phyloP scores from a whole-genome alignment of 2,797 vertebrate species.

The Megalops cyprinoides region DNA sequence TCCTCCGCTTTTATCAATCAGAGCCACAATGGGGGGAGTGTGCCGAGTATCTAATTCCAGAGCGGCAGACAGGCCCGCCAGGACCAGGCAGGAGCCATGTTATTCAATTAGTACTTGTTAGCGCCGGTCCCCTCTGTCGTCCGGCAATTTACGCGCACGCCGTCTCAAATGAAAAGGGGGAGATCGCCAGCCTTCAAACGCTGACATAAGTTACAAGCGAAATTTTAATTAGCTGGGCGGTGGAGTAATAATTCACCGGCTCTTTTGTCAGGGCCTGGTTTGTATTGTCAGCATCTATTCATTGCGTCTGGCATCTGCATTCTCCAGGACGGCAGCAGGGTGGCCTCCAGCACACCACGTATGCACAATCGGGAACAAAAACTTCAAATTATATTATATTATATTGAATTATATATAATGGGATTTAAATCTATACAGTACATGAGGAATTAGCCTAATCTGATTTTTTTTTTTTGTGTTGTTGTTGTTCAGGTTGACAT shows the following conservation, averaged over 20 bases:
- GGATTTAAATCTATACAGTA: not conserved
- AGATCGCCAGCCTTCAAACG: slow-evolving; percentile 79
- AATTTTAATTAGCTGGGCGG: slow-evolving; percentile 99
- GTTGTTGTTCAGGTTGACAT: not conserved
- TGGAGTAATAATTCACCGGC: slow-evolving; percentile 90
- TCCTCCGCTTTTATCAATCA: slow-evolving; percentile 95
- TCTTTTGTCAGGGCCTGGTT: slow-evolving; percentile 78
- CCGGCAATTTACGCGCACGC: slow-evolving; percentile 78
- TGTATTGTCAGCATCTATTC: slow-evolving; percentile 72
- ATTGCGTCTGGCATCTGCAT: slow-evolving; percentile 73
- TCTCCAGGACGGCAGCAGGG: slow-evolving; percentile 51
- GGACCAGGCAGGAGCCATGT: slow-evolving; percentile 20
- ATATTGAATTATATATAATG: not conserved
- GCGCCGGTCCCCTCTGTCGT: slow-evolving; percentile 54
- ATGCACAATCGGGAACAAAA: not conserved
- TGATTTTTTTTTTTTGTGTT: not conserved
- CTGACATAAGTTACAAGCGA: slow-evolving; percentile 98
- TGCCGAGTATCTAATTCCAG: slow-evolving; percentile 77
- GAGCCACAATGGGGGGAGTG: slow-evolving; percentile 75
- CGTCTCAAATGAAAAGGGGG: slow-evolving; percentile 73
- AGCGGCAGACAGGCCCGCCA: slow-evolving; percentile 3
- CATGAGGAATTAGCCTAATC: too few species aligned
- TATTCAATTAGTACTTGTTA: slow-evolving; percentile 63
- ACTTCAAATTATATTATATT: not conserved
- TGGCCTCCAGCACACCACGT: slow-evolving; percentile 38